Evolutionary conservation across 2,888 invertebrate genomes (phyloP).

Genomic region (Drosophila eohydei): DNA sequence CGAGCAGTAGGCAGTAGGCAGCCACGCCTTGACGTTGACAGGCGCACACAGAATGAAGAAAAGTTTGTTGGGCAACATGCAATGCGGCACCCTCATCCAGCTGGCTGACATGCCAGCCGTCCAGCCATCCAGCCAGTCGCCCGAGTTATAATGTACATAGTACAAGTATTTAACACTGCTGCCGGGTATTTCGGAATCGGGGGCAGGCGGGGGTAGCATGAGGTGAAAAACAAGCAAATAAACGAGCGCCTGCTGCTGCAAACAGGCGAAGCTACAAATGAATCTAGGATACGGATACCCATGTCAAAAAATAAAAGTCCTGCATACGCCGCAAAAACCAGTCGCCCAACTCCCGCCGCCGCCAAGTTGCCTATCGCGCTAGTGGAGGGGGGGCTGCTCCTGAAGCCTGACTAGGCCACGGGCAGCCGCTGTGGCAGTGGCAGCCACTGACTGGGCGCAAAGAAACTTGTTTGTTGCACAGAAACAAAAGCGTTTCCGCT

Average conservation of each 20-base stretch:
- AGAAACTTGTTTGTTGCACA: conserved; percentile 79
- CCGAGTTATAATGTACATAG: conserved; percentile 59
- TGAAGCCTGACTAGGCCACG: conserved; percentile 48
- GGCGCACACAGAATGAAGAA: conserved; percentile 47
- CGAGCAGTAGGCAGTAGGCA: conserved; percentile 31
- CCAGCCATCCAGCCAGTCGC: conserved; percentile 21
- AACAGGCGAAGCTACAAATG: conserved; percentile 57
- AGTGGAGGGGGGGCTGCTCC: conserved; percentile 26
- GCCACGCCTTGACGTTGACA: conserved; percentile 76
- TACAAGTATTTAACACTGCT: conserved; percentile 62
- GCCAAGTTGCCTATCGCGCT: conserved; percentile 18
- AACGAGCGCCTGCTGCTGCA: conserved; percentile 48
- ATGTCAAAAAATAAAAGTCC: conserved; percentile 69
- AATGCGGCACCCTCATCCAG: conserved; percentile 23
- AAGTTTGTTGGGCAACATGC: conserved; percentile 65
- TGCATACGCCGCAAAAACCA: conserved; percentile 37
- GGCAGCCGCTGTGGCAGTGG: conserved; percentile 45
- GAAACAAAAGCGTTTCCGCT: conserved; percentile 79
- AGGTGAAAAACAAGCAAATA: conserved; percentile 62
- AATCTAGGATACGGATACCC: conserved; percentile 75
- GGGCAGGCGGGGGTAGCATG: neutral
- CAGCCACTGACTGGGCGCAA: conserved; percentile 39
- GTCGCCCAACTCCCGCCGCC: neutral
- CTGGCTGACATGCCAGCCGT: conserved; percentile 62
- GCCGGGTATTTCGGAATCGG: conserved; percentile 27